These are phyloP conservation scores for Smittia sp. DNA, from an alignment of 2,888 invertebrate genomes.

Conservation along the genomic window DNA sequence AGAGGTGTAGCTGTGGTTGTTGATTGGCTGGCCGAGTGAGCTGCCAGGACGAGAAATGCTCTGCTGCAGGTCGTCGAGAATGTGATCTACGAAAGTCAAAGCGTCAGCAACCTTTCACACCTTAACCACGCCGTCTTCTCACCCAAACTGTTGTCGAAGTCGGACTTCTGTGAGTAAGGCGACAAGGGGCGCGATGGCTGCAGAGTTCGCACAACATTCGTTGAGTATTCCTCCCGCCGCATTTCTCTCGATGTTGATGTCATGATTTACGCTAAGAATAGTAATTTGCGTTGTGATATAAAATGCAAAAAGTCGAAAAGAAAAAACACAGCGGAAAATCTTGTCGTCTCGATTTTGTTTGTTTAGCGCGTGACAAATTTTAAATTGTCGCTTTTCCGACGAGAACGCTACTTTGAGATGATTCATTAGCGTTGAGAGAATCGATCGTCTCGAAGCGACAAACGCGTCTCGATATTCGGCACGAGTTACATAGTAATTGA, in stretches of 20 bases:
- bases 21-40: slow-evolving; percentile 40
- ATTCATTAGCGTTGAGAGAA: too few relatives aligned
- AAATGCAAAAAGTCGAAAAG: not conserved
- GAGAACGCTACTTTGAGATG: too few relatives aligned
- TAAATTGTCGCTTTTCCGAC: too few relatives aligned
- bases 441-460: too few relatives aligned
- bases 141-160: slow-evolving; percentile 44
- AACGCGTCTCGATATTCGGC: too few relatives aligned
- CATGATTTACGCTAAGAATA: slow-evolving; percentile 28
- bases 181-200: slow-evolving; percentile 44
- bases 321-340: not conserved
- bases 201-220: slow-evolving; percentile 44
- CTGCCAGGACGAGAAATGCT: slow-evolving; percentile 43
- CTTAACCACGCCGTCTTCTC: slow-evolving; percentile 32
- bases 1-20: slow-evolving; percentile 30
- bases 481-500: too few relatives aligned
- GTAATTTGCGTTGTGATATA: not conserved
- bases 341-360: not conserved
- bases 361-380: too few relatives aligned
- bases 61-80: slow-evolving; percentile 45
- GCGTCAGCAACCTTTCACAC: not conserved
- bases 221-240: slow-evolving; percentile 44
- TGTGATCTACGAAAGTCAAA: slow-evolving; percentile 43
- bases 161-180: slow-evolving; percentile 42
- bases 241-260: slow-evolving; percentile 43